These are phyloP conservation scores for Megalonaias nervosa DNA, from an alignment of 1,140 invertebrate genomes.

Conservation along the genomic window DNA sequence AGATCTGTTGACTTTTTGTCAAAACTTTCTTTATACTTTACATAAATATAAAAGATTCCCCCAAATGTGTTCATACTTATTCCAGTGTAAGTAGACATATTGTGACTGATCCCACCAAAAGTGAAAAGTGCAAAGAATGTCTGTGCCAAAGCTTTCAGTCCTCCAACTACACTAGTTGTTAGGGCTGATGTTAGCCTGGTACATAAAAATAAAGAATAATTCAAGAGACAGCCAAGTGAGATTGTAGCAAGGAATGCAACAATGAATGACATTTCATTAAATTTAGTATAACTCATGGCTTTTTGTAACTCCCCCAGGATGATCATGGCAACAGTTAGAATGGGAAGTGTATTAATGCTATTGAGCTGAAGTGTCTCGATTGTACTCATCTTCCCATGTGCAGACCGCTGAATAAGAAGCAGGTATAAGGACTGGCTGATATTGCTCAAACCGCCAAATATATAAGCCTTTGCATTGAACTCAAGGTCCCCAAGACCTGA, in stretches of 20 bases:
- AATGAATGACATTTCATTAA: slow-evolving; percentile 58
- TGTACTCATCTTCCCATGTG: slow-evolving; percentile 65
- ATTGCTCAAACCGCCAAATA: slow-evolving; percentile 72
- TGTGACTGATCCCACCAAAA: slow-evolving; percentile 72
- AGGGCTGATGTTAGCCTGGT: slow-evolving; percentile 73
- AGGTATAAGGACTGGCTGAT: slow-evolving; percentile 73
- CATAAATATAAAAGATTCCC: slow-evolving; percentile 70
- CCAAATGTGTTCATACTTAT: slow-evolving; percentile 70
- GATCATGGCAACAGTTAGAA: slow-evolving; percentile 62
- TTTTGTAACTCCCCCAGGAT: slow-evolving; percentile 59
- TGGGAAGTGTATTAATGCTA: slow-evolving; percentile 72
- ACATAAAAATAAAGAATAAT: slow-evolving; percentile 74
- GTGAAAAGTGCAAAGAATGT: slow-evolving; percentile 73
- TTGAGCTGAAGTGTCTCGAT: slow-evolving; percentile 71
- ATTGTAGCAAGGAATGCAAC: slow-evolving; percentile 68
- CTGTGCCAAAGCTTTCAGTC: slow-evolving; percentile 72
- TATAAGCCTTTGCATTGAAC: slow-evolving; percentile 71
- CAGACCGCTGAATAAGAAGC: slow-evolving; percentile 71
- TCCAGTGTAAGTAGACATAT: slow-evolving; percentile 65
- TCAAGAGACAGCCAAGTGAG: slow-evolving; percentile 71
- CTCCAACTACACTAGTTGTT: slow-evolving; percentile 73
- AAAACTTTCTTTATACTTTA: slow-evolving; percentile 66
- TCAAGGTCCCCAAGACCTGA: slow-evolving; percentile 73
- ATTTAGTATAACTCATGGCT: slow-evolving; percentile 40
- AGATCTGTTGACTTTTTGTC: slow-evolving; percentile 34